A percentile compares a stretch with the other conserved stretches of the same genome.
phyloP scores from a whole-genome alignment of 2,797 vertebrate genomes.

The Acrossocheilus fasciatus region DNA sequence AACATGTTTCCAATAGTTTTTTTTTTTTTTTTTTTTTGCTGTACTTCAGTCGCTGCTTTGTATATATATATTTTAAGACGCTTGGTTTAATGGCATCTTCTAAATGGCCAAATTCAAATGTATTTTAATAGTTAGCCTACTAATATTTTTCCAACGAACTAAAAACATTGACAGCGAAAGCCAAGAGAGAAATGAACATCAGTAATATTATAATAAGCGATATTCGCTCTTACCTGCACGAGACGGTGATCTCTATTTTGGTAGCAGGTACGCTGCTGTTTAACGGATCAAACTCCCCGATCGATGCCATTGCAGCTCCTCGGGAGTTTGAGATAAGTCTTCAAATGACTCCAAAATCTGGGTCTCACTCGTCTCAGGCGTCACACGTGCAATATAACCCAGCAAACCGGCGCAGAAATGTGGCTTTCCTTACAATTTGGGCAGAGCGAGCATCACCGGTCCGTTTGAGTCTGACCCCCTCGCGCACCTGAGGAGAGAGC shows the following conservation, averaged over 20 bases:
- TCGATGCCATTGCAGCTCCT: slow-evolving; percentile 83
- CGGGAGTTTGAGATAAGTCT: slow-evolving; percentile 39
- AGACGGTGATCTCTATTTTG: slow-evolving; percentile 93
- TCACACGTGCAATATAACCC: slow-evolving; percentile 9
- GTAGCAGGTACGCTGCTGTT: slow-evolving; percentile 88
- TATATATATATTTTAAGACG: not conserved
- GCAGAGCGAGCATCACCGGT: slow-evolving; percentile 12
- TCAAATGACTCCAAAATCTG: slow-evolving; percentile 6
- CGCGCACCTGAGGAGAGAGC: slow-evolving; percentile 46
- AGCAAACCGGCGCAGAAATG: not conserved
- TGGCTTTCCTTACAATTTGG: slow-evolving; percentile 17
- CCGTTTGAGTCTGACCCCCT: slow-evolving; percentile 12
- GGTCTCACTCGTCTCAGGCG: not conserved
- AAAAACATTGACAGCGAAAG: not conserved
- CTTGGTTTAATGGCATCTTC: not conserved
- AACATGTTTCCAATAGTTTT: not conserved
- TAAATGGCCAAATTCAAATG: not conserved
- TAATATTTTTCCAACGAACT: not conserved
- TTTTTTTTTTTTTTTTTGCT: not conserved
- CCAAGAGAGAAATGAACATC: too few relatives aligned
- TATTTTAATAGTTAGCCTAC: not conserved
- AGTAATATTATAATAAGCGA: not conserved
- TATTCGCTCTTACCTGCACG: slow-evolving; percentile 85
- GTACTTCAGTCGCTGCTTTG: not conserved
- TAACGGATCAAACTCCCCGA: slow-evolving; percentile 88